Evolutionary conservation across 2,888 invertebrate species (phyloP), one percentile per base, ranked within the genome.

Genomic region (Drosophila heteroneura): DNA sequence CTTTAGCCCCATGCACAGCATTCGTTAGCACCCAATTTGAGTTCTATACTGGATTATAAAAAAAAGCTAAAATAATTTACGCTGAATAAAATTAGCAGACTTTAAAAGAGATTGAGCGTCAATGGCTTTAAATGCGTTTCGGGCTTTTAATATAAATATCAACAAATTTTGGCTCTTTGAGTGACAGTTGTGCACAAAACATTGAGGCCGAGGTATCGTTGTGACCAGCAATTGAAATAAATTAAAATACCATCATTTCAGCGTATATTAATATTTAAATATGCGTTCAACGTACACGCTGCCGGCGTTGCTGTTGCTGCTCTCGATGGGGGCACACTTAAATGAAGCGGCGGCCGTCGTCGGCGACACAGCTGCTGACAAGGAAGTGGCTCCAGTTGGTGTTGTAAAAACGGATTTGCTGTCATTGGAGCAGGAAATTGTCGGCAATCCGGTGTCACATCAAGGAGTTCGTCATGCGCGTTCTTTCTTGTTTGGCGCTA

Each of bases 401-500:
- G 89, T 72, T 85, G 82, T 76, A 70, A 83, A 83, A 86, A 80
- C 80, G 83, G 87, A 90, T 90, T 84, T 90, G 83, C 89, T 85
- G 83, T 85, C 89, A 81, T 83, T 90, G 79, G 81, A 91, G 83
- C 89, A 86, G 82, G 84, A 88, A 81, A 85, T 81, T 79, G 90
- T 78, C 78, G 81, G 83, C 83, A 83, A 82, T 81, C 77, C 73
- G 79, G 81, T 65, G 57, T 56, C 47, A 54, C 47, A 53, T 28
- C 63, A 39, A 71, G 70, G 41, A 64, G 70, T 51, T 9, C 80
- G 83, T 10, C 68, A 35, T 12, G 59, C 61, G 58, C 85, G 88
- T 56, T 82, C 79, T 66, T 76, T 79, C 61, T 71, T 81, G 63
- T 71, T 77, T 16, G 72, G 72, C 39, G 53, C 56, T 47, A 82